Conservation (phyloP, 2,113 vertebrate species). For the Pelmatolapia mariae region DNA sequence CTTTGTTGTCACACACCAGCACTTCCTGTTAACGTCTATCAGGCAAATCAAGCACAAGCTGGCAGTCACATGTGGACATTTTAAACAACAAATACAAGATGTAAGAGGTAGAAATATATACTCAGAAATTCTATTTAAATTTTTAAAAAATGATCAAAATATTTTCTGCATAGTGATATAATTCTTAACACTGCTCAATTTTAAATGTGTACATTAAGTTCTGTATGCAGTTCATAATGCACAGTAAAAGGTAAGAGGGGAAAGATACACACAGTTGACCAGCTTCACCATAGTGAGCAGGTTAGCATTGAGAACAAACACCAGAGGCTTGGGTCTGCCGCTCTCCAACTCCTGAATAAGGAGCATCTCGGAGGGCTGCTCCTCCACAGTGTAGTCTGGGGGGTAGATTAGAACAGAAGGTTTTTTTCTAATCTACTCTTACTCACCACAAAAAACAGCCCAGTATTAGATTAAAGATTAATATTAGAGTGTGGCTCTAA, state of each 20-base stretch:
- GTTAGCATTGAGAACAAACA: slow-evolving; percentile 94
- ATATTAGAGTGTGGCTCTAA: background rate
- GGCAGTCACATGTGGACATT: background rate
- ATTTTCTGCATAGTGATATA: background rate
- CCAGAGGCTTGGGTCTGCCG: slow-evolving; percentile 74
- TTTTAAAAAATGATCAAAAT: background rate
- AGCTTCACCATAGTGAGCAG: slow-evolving; percentile 90
- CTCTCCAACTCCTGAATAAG: slow-evolving; percentile 89
- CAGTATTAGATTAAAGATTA: background rate
- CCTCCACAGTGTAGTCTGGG: slow-evolving; percentile 94
- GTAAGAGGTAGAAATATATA: background rate
- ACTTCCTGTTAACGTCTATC: slow-evolving; percentile 86
- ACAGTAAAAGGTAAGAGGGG: background rate
- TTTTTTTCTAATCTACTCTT: background rate
- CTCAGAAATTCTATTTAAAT: background rate
- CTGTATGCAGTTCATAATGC: background rate
- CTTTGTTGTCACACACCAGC: slow-evolving; percentile 93
- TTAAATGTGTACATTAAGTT: background rate
- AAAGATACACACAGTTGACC: slow-evolving; percentile 78
- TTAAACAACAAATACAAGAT: background rate
- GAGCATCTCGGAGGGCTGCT: slow-evolving; percentile 88
- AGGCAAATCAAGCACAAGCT: slow-evolving; percentile 58
- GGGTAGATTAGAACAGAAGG: background rate
- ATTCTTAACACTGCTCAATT: background rate
- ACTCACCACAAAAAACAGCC: background rate